These are phyloP conservation scores for Callyntrura guangdongensis DNA, from an alignment of 2,888 invertebrate genomes.

Conservation along the genomic window DNA sequence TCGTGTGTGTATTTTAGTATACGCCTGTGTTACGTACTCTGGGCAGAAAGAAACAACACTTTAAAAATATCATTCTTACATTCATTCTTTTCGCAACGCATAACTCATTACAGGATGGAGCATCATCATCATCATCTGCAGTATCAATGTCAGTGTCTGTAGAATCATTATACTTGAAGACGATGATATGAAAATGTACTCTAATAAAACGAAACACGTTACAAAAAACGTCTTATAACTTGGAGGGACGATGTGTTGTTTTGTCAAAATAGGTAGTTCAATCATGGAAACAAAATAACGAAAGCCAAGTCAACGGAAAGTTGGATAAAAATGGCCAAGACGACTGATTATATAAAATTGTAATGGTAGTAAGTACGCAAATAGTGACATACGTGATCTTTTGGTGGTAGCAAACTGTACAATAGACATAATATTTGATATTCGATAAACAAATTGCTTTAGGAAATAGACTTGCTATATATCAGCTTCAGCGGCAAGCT, in stretches of 20 bases:
- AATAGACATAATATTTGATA: too few relatives aligned
- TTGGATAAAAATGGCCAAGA: too few relatives aligned
- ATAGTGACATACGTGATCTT: too few relatives aligned
- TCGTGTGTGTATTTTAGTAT: too few relatives aligned
- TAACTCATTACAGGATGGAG: conserved; percentile 11
- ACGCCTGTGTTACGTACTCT: too few relatives aligned
- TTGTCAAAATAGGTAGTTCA: background rate
- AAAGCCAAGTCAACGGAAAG: too few relatives aligned
- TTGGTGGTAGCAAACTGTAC: too few relatives aligned
- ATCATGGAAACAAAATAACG: background rate
- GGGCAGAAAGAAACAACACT: background rate
- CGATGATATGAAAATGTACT: background rate
- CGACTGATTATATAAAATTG: too few relatives aligned
- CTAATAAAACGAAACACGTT: background rate
- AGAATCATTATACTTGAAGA: background rate
- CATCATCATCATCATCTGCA: conserved; percentile 6
- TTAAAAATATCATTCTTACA: background rate
- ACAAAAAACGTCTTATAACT: background rate
- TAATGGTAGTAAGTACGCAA: background rate
- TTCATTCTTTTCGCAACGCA: background rate
- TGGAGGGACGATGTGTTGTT: background rate
- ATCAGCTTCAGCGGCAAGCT: too few relatives aligned
- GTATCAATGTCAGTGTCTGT: background rate
- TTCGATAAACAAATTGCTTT: too few relatives aligned
- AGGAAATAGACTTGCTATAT: too few relatives aligned